Conservation (phyloP, 2,797 vertebrate species). For the Anguilla marmorata region DNA sequence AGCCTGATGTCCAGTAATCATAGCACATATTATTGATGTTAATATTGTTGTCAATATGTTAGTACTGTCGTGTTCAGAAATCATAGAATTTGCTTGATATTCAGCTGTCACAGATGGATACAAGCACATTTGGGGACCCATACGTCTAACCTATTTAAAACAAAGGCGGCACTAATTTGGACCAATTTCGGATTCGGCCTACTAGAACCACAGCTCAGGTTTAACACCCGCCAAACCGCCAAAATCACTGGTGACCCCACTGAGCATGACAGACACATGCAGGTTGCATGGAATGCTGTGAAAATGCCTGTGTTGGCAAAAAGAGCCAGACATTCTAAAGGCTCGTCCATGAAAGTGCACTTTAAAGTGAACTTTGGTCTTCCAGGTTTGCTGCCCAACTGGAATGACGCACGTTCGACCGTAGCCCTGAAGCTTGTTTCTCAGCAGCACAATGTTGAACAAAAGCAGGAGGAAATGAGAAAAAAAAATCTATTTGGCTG, state of each 20-base stretch:
- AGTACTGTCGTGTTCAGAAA: neutral
- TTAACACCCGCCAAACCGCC: neutral
- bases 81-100: neutral
- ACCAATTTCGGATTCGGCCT: neutral
- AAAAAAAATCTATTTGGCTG: neutral
- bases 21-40: neutral
- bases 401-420: neutral
- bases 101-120: neutral
- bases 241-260: neutral
- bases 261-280: neutral
- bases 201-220: neutral
- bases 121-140: neutral
- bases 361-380: neutral
- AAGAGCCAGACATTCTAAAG: neutral
- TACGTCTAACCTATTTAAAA: neutral
- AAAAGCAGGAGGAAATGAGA: neutral
- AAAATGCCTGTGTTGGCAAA: neutral
- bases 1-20: neutral
- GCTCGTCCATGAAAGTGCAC: neutral
- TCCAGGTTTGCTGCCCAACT: neutral
- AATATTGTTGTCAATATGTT: too few relatives aligned
- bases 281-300: neutral
- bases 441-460: neutral
- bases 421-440: neutral
- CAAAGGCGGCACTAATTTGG: neutral